Base-by-base conservation (phyloP, 2,888 invertebrate species). In the Pasiphila rectangulata region DNA sequence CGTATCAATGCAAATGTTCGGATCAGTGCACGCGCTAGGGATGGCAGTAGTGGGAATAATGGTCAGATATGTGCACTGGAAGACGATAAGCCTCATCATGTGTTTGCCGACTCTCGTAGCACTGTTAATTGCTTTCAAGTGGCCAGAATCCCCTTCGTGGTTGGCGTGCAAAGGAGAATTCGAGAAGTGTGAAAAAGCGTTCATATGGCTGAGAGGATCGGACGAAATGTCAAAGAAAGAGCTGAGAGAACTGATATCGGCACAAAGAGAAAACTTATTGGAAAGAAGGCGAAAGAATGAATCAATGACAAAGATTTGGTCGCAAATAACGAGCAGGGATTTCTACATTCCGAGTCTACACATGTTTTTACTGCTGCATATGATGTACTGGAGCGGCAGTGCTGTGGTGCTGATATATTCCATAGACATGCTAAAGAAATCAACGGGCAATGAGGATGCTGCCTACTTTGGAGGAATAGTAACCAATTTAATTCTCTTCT, bases 281-380 rank as follows among this genome's bases (percentile, higher is more conserved):
- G 10, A 9, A 6, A 29, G 0, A 3, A 45, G 25, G 4, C 16
- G n/a, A 3, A 4, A 12, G 1, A 23, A 27, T 9, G 34, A 32
- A n/a, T 3, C 35, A n/a, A 19, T n/a, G n/a, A 27, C 9, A 10
- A 20, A 17, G 7, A 25, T 54, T 12, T 36, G 46, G 29, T 35
- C 1, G 0, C 29, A 38, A 16, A 29, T 56, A 4, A 39, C 35
- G 4, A 52, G 52, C 4, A 53, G 49, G 23, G 61, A 59, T 23
- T 61, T 61, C 30, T 61, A n/a, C n/a, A n/a, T n/a, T n/a, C 61
- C 61, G 4, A 46, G 49, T 20, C 5, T 61, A 15, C 61, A 58
- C 29, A 53, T 54, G 10, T 54, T 57, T 15, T 16, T 58, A 1
- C 39, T 57, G 4, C 23, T 58, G 12, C 46, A 47, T 15, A 42